Conservation (phyloP, 2,797 vertebrate genomes). For the Rhadinocentrus ornatus region DNA sequence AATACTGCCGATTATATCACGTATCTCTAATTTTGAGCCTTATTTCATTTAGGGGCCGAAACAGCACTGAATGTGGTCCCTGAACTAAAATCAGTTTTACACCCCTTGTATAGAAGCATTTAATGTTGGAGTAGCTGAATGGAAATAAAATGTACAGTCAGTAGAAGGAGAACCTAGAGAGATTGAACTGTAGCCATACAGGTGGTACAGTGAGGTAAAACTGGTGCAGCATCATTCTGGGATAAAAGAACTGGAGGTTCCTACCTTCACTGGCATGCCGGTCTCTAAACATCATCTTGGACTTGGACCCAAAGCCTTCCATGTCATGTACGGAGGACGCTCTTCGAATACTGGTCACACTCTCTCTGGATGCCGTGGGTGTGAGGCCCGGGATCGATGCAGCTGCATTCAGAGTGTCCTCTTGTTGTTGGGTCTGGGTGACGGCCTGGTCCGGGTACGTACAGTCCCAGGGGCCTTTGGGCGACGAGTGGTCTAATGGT, state of each 20-base stretch:
- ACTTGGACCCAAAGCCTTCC: slow-evolving; percentile 88
- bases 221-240: not conserved
- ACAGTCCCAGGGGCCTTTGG: slow-evolving; percentile 90
- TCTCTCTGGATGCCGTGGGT: slow-evolving; percentile 80
- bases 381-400: slow-evolving; percentile 79
- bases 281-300: slow-evolving; percentile 89
- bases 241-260: not conserved
- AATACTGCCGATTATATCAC: too few species aligned
- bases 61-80: too few species aligned
- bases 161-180: too few species aligned
- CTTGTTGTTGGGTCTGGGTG: slow-evolving; percentile 70
- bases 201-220: not conserved
- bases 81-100: too few species aligned
- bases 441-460: slow-evolving; percentile 81
- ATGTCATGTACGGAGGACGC: slow-evolving; percentile 96
- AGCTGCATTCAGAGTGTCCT: slow-evolving; percentile 75
- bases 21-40: too few species aligned
- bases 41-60: too few species aligned
- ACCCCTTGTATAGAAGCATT: too few species aligned
- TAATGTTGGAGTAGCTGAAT: too few species aligned
- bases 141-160: too few species aligned
- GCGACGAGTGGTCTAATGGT: slow-evolving; percentile 95
- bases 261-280: slow-evolving; percentile 97
- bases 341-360: slow-evolving; percentile 91
- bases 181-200: too few species aligned